Conservation (phyloP, 2,113 vertebrate genomes). For the Caranx ignobilis region DNA sequence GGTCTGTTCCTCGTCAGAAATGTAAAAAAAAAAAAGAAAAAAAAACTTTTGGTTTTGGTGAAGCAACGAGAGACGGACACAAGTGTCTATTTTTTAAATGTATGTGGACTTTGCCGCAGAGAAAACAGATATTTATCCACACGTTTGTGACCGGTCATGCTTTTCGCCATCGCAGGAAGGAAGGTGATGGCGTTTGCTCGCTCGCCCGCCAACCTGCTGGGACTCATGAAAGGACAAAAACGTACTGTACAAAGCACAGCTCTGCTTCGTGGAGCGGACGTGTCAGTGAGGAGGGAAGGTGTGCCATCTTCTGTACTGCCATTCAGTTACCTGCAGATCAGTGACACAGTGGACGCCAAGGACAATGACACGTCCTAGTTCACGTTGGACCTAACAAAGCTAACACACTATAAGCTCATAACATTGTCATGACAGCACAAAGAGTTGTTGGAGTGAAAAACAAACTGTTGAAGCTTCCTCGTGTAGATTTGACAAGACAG, state of each 20-base stretch:
- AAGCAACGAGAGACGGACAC: constrained; percentile 47
- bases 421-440: constrained; percentile 17
- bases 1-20: constrained; percentile 41
- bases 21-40: constrained; percentile 43
- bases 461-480: constrained; percentile 8
- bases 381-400: constrained; percentile 28
- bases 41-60: constrained; percentile 41
- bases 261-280: constrained; percentile 16
- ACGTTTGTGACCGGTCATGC: constrained; percentile 41
- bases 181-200: background rate
- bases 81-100: constrained; percentile 76
- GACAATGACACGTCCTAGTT: constrained; percentile 24
- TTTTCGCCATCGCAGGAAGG: background rate
- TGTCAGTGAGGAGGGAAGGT: background rate
- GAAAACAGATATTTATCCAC: constrained; percentile 36
- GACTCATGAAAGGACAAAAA: constrained; percentile 12
- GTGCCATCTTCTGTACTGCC: constrained; percentile 46
- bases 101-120: constrained; percentile 61
- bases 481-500: background rate
- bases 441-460: background rate
- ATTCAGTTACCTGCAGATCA: constrained; percentile 26
- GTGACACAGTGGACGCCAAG: constrained; percentile 1
- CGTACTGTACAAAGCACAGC: constrained; percentile 39
- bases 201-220: background rate
- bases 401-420: constrained; percentile 5